Conservation (phyloP, 1,140 invertebrate genomes). For the Nephila pilipes region DNA sequence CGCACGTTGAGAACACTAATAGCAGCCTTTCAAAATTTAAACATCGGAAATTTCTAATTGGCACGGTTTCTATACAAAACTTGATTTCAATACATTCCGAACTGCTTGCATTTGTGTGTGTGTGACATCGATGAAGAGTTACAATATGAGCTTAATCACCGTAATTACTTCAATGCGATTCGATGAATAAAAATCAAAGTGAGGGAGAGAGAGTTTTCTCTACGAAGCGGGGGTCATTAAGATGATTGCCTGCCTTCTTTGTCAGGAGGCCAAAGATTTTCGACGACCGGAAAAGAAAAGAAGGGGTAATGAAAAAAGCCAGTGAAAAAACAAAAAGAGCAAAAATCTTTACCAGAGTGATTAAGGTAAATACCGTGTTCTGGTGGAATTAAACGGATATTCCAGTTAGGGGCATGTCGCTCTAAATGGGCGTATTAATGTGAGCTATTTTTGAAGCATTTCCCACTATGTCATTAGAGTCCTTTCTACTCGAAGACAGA, state of each 20-base stretch:
- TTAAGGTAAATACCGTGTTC: slow-evolving; percentile 25
- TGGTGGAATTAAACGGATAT: slow-evolving; percentile 2
- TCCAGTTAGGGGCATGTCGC: slow-evolving; percentile 23
- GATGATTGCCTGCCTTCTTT: slow-evolving; percentile 20
- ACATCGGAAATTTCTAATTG: too few relatives aligned
- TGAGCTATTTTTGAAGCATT: slow-evolving; percentile 1
- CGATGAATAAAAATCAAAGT: slow-evolving; percentile 30
- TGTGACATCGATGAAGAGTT: not conserved
- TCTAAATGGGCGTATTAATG: slow-evolving; percentile 38
- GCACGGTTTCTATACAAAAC: too few relatives aligned
- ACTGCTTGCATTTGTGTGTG: not conserved
- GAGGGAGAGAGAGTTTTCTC: not conserved
- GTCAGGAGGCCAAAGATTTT: slow-evolving; percentile 25
- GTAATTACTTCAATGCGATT: slow-evolving; percentile 6
- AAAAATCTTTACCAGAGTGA: slow-evolving; percentile 17
- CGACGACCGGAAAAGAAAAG: not conserved
- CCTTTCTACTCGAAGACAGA: not conserved
- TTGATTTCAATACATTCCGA: too few relatives aligned
- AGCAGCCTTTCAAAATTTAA: too few relatives aligned
- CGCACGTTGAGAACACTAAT: too few relatives aligned
- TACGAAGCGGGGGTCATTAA: slow-evolving; percentile 11
- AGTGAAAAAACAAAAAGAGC: not conserved
- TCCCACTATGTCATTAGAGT: not conserved
- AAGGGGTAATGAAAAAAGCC: not conserved
- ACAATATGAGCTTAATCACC: not conserved